Base-by-base conservation (phyloP, 2,797 vertebrate genomes). In the Uromys caudimaculatus region DNA sequence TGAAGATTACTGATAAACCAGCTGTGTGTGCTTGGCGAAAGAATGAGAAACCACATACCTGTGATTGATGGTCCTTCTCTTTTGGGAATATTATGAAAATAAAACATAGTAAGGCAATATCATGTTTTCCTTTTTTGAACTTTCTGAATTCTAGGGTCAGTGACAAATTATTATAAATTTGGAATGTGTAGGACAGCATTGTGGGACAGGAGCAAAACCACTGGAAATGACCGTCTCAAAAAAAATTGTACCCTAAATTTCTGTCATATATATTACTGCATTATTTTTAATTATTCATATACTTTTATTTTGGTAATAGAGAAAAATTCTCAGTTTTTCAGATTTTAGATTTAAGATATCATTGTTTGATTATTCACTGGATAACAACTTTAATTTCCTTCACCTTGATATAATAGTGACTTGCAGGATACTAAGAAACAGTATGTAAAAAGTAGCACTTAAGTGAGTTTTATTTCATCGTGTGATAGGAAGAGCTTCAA, bases 41-140 rank as follows among this genome's bases (percentile, higher is more conserved):
- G 73, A 94, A 81, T 54, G 38, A 78, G 87, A 94, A 96, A 54
- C 44, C 77, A 89, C 95, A 82, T 67, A 19, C 95, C 97, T 92
- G 44, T 93, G 95, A 95, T 58, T 95, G 89, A 79, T 54, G 23
- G 12, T 13, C 21, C 79, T 94, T 73, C 41, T 96, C 14, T 88
- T 60, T 19, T 84, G n/a, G 1, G 54, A 75, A 19, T 83, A 47
- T 58, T 71, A 44, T 13, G 27, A 4, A 7, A 77, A 91, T 86
- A 77, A 91, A 97, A 97, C 7, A 38, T 3, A 38, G 62, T 71
- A 92, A 64, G 78, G 83, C 27, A 97, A 17, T 69, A 35, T 81
- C 2, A 19, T 44, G 1, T 23, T 10, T 78, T 81, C 76, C 60
- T 86, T 16, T 75, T 90, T 95, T 44, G 44, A 82, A 91, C 41